Evolutionary conservation across 2,797 vertebrate genomes (phyloP).

Genomic region (Sebastes elongatus): DNA sequence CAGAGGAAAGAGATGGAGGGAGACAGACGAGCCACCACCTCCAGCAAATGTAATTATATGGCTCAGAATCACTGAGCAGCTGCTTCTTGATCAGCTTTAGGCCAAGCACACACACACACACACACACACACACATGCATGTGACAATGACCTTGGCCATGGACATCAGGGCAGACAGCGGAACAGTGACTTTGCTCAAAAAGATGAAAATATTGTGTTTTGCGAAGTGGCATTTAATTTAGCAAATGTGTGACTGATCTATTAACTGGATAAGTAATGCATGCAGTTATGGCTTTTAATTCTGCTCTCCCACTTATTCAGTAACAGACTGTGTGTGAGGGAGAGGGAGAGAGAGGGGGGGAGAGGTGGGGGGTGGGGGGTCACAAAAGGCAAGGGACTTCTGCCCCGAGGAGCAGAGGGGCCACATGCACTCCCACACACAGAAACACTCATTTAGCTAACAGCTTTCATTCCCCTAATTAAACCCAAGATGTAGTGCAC

Average conservation of each 20-base stretch:
- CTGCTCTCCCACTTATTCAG: slow-evolving; percentile 23
- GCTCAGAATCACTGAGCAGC: slow-evolving; percentile 21
- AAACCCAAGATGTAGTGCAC: slow-evolving; percentile 14
- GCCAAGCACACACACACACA: slow-evolving; percentile 3
- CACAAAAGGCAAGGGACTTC: slow-evolving; percentile 9
- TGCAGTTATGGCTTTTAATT: slow-evolving; percentile 25
- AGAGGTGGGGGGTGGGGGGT: neutral
- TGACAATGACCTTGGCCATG: slow-evolving; percentile 41
- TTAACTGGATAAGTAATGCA: neutral
- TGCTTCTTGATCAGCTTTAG: slow-evolving; percentile 42
- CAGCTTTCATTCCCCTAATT: slow-evolving; percentile 67
- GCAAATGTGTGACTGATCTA: slow-evolving; percentile 12
- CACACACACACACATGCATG: neutral
- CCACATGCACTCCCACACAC: slow-evolving; percentile 23
- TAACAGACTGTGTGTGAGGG: neutral
- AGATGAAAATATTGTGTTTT: neutral
- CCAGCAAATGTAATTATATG: slow-evolving; percentile 58
- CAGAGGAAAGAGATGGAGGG: slow-evolving; percentile 24
- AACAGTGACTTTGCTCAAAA: neutral
- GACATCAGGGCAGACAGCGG: neutral
- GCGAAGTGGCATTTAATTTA: slow-evolving; percentile 1
- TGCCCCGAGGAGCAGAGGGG: slow-evolving; percentile 10
- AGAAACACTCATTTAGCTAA: slow-evolving; percentile 43
- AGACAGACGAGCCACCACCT: slow-evolving; percentile 46
- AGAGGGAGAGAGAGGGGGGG: too few species aligned